Conservation (phyloP, 2,888 invertebrate genomes). For the Acrobasis repandana region DNA sequence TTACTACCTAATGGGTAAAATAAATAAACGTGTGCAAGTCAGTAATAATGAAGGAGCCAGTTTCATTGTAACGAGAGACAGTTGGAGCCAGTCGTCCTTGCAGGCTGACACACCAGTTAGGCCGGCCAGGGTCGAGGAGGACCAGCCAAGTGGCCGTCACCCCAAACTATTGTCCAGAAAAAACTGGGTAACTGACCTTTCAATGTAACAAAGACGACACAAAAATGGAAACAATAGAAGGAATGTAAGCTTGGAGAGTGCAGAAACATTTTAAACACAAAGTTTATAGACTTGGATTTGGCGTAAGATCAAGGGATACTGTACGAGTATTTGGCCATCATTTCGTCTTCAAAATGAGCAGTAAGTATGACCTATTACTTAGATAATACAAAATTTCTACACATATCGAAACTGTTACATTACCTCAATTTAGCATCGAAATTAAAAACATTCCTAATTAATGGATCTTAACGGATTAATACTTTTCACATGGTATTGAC, state of each 20-base stretch:
- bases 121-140: conserved; percentile 7
- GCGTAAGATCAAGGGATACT: too few species aligned
- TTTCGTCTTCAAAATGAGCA: too few species aligned
- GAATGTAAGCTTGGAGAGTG: background rate
- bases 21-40: background rate
- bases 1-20: background rate
- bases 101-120: background rate
- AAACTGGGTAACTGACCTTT: background rate
- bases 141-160: conserved; percentile 5
- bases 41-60: conserved; percentile 1
- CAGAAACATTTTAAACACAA: too few species aligned
- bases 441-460: too few species aligned
- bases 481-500: background rate
- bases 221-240: background rate
- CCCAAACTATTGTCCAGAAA: conserved; percentile 7
- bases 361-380: too few species aligned
- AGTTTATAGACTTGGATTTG: too few species aligned
- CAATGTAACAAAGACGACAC: conserved; percentile 6
- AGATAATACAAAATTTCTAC: too few species aligned
- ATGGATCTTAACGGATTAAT: background rate
- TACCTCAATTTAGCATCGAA: too few species aligned
- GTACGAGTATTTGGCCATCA: too few species aligned
- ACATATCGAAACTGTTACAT: too few species aligned
- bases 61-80: conserved; percentile 13
- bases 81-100: conserved; percentile 15